A percentile compares a stretch with the other conserved stretches of the same genome.
These are phyloP conservation scores for Mesembrinibis cayennensis DNA, from an alignment of 2,113 vertebrate genomes.

Conservation along the genomic window DNA sequence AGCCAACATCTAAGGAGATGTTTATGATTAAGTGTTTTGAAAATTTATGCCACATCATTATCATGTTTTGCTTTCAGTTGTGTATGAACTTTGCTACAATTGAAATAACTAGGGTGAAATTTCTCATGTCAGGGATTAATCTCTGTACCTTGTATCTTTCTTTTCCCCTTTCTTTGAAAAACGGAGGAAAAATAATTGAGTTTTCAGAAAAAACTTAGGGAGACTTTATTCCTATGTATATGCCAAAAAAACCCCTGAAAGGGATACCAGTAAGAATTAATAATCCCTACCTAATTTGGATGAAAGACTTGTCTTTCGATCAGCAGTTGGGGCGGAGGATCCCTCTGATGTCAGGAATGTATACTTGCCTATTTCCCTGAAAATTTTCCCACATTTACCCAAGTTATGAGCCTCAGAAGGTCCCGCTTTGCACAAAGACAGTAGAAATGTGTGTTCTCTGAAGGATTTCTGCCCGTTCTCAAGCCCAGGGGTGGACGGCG, in stretches of 20 bases:
- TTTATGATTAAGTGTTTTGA: not conserved
- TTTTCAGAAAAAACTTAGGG: not conserved
- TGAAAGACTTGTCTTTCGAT: slow-evolving; percentile 11
- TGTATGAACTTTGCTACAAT: not conserved
- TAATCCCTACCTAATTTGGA: not conserved
- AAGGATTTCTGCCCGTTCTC: not conserved
- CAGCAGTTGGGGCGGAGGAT: not conserved
- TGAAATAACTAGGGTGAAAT: not conserved
- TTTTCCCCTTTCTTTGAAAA: not conserved
- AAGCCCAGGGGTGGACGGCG: not conserved
- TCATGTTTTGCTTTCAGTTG: not conserved
- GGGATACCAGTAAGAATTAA: not conserved
- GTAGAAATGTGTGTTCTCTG: not conserved
- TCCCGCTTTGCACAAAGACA: not conserved
- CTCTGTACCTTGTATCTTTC: not conserved
- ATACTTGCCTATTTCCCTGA: not conserved
- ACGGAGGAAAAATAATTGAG: not conserved
- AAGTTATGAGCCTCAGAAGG: not conserved
- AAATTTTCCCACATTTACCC: not conserved
- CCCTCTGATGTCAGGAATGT: slow-evolving; percentile 1
- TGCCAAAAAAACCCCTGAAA: not conserved
- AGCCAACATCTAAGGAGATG: not conserved
- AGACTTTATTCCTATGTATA: not conserved
- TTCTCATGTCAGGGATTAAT: not conserved
- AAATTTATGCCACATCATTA: not conserved